Evolutionary conservation across 2,888 invertebrate genomes (phyloP).

Genomic region (Trichacis sp.): DNA sequence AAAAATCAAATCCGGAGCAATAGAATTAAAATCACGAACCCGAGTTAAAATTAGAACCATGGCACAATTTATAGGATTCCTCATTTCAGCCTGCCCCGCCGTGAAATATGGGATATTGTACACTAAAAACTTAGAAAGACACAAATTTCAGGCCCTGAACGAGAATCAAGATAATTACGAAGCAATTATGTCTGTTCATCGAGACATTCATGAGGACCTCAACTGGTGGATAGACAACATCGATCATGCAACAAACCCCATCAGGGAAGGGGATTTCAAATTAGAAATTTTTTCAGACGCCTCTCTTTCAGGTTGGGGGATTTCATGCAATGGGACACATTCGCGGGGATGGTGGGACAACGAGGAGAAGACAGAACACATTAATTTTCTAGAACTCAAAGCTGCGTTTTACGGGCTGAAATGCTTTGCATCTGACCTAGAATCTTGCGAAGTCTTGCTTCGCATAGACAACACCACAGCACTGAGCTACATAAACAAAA

Average conservation of each 20-base stretch:
- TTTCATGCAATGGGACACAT: background rate
- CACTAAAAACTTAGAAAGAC: conserved; percentile 18
- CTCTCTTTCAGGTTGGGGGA: conserved; percentile 40
- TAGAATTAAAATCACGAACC: background rate
- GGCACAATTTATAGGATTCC: conserved; percentile 24
- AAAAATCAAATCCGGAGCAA: conserved; percentile 4
- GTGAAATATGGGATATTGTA: conserved; percentile 26
- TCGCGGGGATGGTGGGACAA: conserved; percentile 20
- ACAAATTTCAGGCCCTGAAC: conserved; percentile 14
- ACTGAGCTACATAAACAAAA: too few relatives aligned
- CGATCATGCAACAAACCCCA: conserved; percentile 9
- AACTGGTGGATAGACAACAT: conserved; percentile 35
- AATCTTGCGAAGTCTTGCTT: conserved; percentile 20
- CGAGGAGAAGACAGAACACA: conserved; percentile 16
- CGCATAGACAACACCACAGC: conserved; percentile 25
- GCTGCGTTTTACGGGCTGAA: conserved; percentile 27
- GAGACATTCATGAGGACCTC: conserved; percentile 11
- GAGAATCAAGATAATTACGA: conserved; percentile 16
- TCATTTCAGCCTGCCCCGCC: conserved; percentile 28
- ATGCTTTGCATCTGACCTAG: conserved; percentile 18
- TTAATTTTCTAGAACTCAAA: conserved; percentile 23
- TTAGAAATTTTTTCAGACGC: conserved; percentile 39
- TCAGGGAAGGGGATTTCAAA: conserved; percentile 8
- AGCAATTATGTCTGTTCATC: conserved; percentile 15
- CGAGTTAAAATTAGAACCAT: conserved; percentile 23